Conservation (phyloP, 2,113 vertebrate species). For the Sigmodon hispidus region DNA sequence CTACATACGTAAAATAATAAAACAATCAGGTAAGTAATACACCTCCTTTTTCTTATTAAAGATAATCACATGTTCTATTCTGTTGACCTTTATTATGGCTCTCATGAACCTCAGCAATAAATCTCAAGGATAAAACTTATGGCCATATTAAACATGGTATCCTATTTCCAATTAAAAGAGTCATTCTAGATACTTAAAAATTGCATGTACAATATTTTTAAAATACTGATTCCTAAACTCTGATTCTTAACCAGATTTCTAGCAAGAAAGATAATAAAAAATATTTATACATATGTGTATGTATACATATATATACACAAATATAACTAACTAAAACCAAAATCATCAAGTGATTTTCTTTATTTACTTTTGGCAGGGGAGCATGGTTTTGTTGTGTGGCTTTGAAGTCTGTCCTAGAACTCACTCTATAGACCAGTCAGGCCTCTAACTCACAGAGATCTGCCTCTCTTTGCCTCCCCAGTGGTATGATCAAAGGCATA, state of each 20-base stretch:
- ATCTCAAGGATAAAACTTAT: constrained; percentile 43
- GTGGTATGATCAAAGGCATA: too few species aligned
- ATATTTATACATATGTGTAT: background rate
- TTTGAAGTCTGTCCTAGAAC: too few species aligned
- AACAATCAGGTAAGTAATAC: background rate
- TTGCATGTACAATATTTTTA: constrained; percentile 29
- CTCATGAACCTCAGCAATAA: background rate
- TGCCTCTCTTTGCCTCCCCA: too few species aligned
- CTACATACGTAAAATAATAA: background rate
- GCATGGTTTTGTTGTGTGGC: too few species aligned
- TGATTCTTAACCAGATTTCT: constrained; percentile 22
- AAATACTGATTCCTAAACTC: constrained; percentile 1
- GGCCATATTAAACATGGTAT: background rate
- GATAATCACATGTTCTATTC: background rate
- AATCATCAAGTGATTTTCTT: background rate
- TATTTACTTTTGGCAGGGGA: too few species aligned
- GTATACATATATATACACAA: background rate
- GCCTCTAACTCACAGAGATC: too few species aligned
- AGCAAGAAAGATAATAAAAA: background rate
- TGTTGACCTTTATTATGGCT: background rate
- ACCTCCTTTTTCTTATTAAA: background rate
- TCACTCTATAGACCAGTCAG: too few species aligned
- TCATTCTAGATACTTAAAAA: constrained; percentile 22
- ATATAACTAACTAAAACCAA: background rate
- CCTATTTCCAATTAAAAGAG: background rate